phyloP scores from a whole-genome alignment of 2,113 vertebrate genomes.

The Sphaerodactylus townsendi region DNA sequence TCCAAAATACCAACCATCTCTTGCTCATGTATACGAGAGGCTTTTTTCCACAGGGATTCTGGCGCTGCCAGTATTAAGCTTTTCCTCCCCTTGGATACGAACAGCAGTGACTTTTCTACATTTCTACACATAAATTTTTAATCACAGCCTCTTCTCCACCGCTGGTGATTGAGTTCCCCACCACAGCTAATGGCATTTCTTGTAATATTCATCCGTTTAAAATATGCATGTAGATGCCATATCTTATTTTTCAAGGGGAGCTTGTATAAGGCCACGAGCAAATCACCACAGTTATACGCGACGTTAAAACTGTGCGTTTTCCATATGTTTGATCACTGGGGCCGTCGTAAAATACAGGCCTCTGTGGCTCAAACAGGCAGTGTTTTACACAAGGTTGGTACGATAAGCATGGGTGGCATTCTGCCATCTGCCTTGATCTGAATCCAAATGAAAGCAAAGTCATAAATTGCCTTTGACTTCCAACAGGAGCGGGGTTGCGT shows the following conservation, averaged over 20 bases:
- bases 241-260: slow-evolving; percentile 72
- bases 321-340: slow-evolving; percentile 52
- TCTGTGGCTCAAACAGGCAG: slow-evolving; percentile 14
- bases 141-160: slow-evolving; percentile 65
- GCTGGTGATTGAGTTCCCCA: slow-evolving; percentile 71
- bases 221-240: slow-evolving; percentile 63
- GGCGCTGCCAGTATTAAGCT: slow-evolving; percentile 46
- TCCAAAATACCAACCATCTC: neutral
- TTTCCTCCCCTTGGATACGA: slow-evolving; percentile 53
- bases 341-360: slow-evolving; percentile 39
- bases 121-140: slow-evolving; percentile 76
- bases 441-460: slow-evolving; percentile 5
- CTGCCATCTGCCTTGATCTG: slow-evolving; percentile 23
- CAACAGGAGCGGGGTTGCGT: neutral
- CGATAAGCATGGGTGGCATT: slow-evolving; percentile 10
- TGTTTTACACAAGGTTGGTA: slow-evolving; percentile 1
- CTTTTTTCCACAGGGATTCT: slow-evolving; percentile 27
- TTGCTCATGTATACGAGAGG: slow-evolving; percentile 2
- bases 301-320: slow-evolving; percentile 43
- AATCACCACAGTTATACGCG: slow-evolving; percentile 48
- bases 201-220: slow-evolving; percentile 74
- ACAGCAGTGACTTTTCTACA: slow-evolving; percentile 66
- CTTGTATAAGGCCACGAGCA: slow-evolving; percentile 59
- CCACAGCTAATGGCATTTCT: slow-evolving; percentile 66
- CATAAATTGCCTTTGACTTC: neutral